Conservation (phyloP, 64 coral and sea anemone species). For the Anthopleura sola region DNA sequence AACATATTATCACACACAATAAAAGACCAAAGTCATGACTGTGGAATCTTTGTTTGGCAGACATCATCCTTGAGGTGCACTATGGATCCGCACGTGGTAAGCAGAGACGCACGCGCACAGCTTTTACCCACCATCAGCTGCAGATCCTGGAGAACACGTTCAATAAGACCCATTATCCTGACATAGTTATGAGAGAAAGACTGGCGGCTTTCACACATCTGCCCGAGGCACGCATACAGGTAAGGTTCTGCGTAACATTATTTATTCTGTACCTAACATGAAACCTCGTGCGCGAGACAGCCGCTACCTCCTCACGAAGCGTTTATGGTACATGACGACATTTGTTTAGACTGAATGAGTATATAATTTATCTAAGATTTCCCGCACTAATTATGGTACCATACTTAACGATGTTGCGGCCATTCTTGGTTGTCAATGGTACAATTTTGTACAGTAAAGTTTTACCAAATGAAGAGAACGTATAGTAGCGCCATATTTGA, state of each 20-base stretch:
- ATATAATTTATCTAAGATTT: no score
- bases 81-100: conserved; percentile 75
- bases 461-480: no score
- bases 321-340: no score
- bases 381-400: no score
- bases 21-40: background rate
- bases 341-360: no score
- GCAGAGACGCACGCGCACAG: conserved; percentile 78
- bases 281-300: no score
- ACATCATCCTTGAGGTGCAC: conserved; percentile 89
- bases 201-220: conserved; percentile 77
- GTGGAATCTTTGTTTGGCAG: conserved; percentile 32
- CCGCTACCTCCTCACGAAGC: no score
- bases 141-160: conserved; percentile 81
- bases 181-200: conserved; percentile 84
- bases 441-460: no score
- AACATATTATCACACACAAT: background rate
- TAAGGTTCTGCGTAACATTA: background rate
- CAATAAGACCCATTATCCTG: conserved; percentile 84
- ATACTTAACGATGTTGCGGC: no score
- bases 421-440: no score
- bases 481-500: no score
- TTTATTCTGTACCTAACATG: no score
- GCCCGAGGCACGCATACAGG: conserved; percentile 82
- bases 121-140: conserved; percentile 85